Evolutionary conservation across 2,888 invertebrate genomes (phyloP), one percentile per base, ranked within the genome.

Genomic region (Synergus japonicus): DNA sequence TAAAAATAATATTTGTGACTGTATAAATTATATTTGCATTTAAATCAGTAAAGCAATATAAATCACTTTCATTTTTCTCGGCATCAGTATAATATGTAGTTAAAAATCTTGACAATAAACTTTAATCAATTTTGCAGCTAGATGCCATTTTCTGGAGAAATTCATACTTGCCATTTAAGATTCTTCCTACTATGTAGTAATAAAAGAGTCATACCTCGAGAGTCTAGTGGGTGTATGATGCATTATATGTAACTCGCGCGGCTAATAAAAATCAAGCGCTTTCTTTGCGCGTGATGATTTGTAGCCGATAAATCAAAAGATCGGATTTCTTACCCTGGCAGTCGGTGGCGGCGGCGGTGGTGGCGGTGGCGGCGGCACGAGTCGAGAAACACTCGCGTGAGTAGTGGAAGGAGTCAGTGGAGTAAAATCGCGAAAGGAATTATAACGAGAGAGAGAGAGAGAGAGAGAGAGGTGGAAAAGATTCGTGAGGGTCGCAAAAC

Each of bases 241-340:
- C 83, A 87, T 84, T 86, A 85, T 81, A 85, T 85, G 86, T 88
- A 88, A 86, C 84, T 2, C 22, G 22, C 83, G 84, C 79, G 84
- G 85, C 85, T 85, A 87, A 88, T 88, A 88, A 88, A 88, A 88
- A 88, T 88, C 84, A 86, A 86, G 86, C 86, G 83, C 76, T 86
- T 86, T 86, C 84, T 85, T 86, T 86, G 81, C 82, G 81, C 66
- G 81, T 63, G 77, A 29, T 88, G 86, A 88, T 88, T 88, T 87
- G 85, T 88, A 85, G 86, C 78, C 83, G 83, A 88, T 88, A 86
- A 88, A 88, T 88, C 87, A 86, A 86, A 85, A 83, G 83, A 81
- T 82, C 64, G 60, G 18, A 43, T 73, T 65, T 29, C 65, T 65
- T 65, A 65, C 29, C 29, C 15, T 58, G 65, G 22, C 22, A 29